Conservation (phyloP, 35 echinoderm and acorn worm genomes). For the Heliocidaris erythrogramma region DNA sequence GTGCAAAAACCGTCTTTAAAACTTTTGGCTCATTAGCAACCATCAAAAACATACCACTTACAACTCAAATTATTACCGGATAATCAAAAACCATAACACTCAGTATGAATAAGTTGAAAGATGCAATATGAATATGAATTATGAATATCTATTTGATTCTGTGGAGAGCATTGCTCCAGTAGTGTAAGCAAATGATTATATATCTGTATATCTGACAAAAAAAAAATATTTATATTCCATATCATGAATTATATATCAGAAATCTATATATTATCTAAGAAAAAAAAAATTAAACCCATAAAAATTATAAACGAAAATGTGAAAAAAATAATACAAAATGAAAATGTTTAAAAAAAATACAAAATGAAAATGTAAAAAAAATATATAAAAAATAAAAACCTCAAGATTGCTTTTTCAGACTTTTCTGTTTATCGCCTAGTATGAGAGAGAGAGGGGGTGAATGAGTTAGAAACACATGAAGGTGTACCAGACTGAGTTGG, state of each 20-base stretch:
- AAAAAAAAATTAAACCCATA: not conserved
- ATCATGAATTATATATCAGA: not conserved
- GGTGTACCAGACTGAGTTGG: not conserved
- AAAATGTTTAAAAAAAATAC: not conserved
- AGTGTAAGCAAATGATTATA: not conserved
- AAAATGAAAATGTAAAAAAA: constrained; percentile 7
- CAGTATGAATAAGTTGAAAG: not conserved
- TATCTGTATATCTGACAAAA: not conserved
- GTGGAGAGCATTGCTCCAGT: not conserved
- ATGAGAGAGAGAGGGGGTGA: not conserved
- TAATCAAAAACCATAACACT: not conserved
- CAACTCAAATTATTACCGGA: not conserved
- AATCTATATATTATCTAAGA: not conserved
- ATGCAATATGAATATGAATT: not conserved
- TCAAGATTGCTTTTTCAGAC: not conserved
- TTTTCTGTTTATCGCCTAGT: not conserved
- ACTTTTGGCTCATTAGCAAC: not conserved
- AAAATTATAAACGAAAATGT: not conserved
- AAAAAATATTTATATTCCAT: too few species aligned
- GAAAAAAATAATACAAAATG: constrained; percentile 20
- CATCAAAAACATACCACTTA: not conserved
- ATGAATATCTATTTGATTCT: not conserved
- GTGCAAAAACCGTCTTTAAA: not conserved
- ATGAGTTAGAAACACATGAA: not conserved
- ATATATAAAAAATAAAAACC: not conserved